Percentiles rank a stretch among this genome's conserved stretches.
Conservation (phyloP, 2,888 invertebrate genomes). For the Drosophila diplacantha region DNA sequence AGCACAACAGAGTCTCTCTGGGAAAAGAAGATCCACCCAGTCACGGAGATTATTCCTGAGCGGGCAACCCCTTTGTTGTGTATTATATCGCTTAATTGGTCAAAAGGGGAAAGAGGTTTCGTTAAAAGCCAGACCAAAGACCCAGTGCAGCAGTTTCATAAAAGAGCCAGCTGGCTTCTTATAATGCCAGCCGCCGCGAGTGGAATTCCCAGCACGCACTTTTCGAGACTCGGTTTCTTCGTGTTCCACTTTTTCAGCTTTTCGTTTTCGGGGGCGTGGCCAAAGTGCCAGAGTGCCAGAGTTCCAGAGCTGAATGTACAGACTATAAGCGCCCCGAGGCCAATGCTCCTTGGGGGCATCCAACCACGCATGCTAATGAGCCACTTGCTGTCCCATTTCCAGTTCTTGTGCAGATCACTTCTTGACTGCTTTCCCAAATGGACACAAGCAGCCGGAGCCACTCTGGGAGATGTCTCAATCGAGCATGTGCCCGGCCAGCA, state of each 20-base stretch:
- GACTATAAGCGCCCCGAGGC: constrained; percentile 30
- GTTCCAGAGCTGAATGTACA: constrained; percentile 2
- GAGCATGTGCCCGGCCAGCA: background rate
- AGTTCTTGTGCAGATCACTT: constrained; percentile 5
- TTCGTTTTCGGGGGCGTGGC: constrained; percentile 18
- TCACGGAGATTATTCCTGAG: constrained; percentile 3
- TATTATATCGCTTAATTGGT: background rate
- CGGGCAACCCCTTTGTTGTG: no score
- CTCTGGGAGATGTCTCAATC: constrained; percentile 2
- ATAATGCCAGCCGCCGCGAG: background rate
- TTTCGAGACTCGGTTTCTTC: constrained; percentile 33
- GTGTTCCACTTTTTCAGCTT: constrained; percentile 52
- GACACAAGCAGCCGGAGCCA: background rate
- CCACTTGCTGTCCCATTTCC: constrained; percentile 31
- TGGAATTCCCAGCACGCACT: constrained; percentile 60
- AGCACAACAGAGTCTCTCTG: no score
- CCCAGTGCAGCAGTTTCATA: constrained; percentile 3
- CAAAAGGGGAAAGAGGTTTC: background rate
- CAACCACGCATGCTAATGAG: constrained; percentile 60
- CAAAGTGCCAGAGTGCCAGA: background rate
- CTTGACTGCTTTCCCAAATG: background rate
- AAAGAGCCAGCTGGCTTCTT: constrained; percentile 15
- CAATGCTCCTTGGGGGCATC: constrained; percentile 56
- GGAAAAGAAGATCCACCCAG: background rate
- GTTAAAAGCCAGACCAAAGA: background rate